A percentile compares a stretch with the other conserved stretches of the same genome.
These are phyloP conservation scores for Leucosticte australis DNA, from an alignment of 2,113 vertebrate species.

Conservation along the genomic window DNA sequence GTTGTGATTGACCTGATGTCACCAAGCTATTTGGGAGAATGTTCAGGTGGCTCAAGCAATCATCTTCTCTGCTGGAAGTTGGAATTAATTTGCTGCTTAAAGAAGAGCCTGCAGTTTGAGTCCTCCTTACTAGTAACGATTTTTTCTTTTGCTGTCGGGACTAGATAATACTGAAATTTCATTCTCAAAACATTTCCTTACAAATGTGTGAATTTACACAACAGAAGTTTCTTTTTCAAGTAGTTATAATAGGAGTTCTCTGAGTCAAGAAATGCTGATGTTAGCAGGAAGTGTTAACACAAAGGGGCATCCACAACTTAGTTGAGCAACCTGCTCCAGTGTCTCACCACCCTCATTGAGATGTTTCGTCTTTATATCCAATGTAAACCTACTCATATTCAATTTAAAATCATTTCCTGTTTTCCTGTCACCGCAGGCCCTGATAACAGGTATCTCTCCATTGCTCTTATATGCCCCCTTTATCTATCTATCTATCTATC, in stretches of 20 bases:
- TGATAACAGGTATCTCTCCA: background rate
- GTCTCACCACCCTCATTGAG: background rate
- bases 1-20: background rate
- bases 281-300: background rate
- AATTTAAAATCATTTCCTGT: background rate
- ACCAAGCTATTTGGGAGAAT: background rate
- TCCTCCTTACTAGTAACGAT: background rate
- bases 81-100: background rate
- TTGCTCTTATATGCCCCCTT: background rate
- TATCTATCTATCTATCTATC: background rate
- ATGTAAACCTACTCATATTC: background rate
- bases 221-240: background rate
- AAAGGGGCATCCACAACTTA: background rate
- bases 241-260: background rate
- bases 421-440: background rate
- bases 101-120: background rate
- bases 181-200: background rate
- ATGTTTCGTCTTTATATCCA: fast-evolving
- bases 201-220: background rate
- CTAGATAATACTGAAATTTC: background rate
- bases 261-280: background rate
- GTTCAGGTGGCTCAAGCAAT: background rate
- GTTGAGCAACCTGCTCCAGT: background rate
- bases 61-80: slow-evolving; percentile 37
- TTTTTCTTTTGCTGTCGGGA: background rate